These are phyloP conservation scores for Sinocyclocheilus anophthalmus DNA, from an alignment of 2,113 vertebrate genomes.

Conservation along the genomic window DNA sequence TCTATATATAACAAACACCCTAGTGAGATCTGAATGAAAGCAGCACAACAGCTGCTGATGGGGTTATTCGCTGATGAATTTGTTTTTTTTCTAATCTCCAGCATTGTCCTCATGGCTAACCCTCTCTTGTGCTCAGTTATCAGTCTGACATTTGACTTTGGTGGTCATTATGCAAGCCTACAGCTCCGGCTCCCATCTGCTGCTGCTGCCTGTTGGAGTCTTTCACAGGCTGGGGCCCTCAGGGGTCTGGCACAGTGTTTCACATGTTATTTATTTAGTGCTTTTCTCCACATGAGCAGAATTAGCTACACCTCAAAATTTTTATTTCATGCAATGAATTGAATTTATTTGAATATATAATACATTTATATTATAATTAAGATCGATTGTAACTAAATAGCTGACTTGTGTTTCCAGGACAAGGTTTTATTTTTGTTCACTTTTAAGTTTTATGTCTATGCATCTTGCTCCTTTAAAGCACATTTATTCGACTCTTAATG, in stretches of 20 bases:
- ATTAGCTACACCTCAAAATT: too few species aligned
- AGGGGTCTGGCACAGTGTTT: not conserved
- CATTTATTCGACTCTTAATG: not conserved
- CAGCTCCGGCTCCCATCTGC: not conserved
- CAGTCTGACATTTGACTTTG: not conserved
- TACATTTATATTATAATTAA: not conserved
- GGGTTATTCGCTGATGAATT: not conserved
- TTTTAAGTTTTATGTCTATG: too few species aligned
- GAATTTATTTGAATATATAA: too few species aligned
- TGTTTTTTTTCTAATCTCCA: not conserved
- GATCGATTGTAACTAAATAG: not conserved
- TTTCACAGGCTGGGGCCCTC: not conserved
- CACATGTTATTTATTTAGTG: not conserved
- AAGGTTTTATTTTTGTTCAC: not conserved
- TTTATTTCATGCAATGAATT: too few species aligned
- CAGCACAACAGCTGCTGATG: not conserved
- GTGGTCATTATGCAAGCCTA: constrained; percentile 16
- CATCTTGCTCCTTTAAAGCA: too few species aligned
- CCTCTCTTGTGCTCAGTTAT: not conserved
- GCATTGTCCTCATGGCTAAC: not conserved
- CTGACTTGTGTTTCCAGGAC: not conserved
- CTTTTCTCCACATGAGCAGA: too few species aligned
- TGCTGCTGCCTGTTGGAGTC: not conserved
- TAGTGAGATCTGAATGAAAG: not conserved
- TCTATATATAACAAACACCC: not conserved